phyloP scores from a whole-genome alignment of 2,888 invertebrate species.

The Leucania comma region DNA sequence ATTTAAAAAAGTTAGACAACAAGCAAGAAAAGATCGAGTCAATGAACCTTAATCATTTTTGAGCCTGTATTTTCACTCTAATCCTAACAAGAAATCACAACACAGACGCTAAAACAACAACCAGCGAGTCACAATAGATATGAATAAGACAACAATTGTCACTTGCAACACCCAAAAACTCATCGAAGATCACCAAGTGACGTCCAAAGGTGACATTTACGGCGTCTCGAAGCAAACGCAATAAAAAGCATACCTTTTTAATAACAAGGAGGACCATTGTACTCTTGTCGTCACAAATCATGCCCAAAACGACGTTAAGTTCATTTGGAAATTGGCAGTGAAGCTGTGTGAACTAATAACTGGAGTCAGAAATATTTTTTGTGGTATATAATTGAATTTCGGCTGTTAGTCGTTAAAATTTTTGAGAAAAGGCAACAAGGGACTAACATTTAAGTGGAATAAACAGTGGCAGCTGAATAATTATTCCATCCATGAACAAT shows the following conservation, averaged over 20 bases:
- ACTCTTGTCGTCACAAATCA: conserved; percentile 63
- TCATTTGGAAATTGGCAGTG: conserved; percentile 55
- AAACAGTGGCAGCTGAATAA: conserved; percentile 1
- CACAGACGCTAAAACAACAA: conserved; percentile 16
- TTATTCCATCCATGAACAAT: conserved; percentile 8
- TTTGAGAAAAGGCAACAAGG: not conserved
- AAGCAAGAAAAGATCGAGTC: not conserved
- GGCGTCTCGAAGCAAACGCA: conserved; percentile 47
- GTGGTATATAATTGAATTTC: conserved; percentile 28
- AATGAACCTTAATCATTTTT: not conserved
- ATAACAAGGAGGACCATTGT: conserved; percentile 64
- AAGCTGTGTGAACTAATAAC: conserved; percentile 52
- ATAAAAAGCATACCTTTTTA: conserved; percentile 64
- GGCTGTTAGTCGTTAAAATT: not conserved
- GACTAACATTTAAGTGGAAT: not conserved
- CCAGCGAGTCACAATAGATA: conserved; percentile 49
- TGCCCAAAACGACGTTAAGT: conserved; percentile 52
- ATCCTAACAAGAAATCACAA: not conserved
- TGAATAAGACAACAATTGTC: conserved; percentile 62
- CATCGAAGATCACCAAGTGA: conserved; percentile 49
- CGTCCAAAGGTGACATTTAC: conserved; percentile 63
- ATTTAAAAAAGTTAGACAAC: not conserved
- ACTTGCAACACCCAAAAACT: conserved; percentile 57
- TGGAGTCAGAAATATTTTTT: conserved; percentile 18
- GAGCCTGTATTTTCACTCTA: not conserved